These are phyloP conservation scores for Drosophila melanocephala DNA, from an alignment of 2,888 invertebrate species.

Conservation along the genomic window DNA sequence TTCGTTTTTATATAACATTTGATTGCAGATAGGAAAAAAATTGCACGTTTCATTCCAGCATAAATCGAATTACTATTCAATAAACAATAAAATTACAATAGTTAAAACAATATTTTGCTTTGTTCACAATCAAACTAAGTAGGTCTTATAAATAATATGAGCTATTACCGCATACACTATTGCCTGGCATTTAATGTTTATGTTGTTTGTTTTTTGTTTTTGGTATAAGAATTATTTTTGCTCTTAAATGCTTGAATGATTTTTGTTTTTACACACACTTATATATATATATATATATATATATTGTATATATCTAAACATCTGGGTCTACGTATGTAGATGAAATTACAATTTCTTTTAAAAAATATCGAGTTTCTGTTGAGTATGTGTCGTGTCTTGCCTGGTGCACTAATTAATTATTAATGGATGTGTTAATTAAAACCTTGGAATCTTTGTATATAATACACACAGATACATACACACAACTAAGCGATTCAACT, in stretches of 20 bases:
- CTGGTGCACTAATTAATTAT: constrained; percentile 33
- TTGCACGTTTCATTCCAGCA: constrained; percentile 23
- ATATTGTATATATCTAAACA: constrained; percentile 33
- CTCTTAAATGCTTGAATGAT: constrained; percentile 62
- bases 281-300: constrained; percentile 29
- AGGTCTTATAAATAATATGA: constrained; percentile 54
- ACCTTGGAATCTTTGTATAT: constrained; percentile 51
- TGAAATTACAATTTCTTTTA: constrained; percentile 43
- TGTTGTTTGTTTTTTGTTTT: constrained; percentile 40
- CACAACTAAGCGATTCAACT: constrained; percentile 26
- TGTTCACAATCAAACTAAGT: constrained; percentile 48
- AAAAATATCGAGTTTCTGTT: constrained; percentile 52
- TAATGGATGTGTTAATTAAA: constrained; percentile 57
- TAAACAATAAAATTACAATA: constrained; percentile 1
- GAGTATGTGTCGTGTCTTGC: constrained; percentile 47
- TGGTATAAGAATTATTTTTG: constrained; percentile 58
- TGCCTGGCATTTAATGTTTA: constrained; percentile 37
- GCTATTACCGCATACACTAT: constrained; percentile 42
- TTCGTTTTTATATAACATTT: constrained; percentile 2
- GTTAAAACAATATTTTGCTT: constrained; percentile 21
- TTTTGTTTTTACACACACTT: constrained; percentile 30
- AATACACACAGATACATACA: constrained; percentile 47
- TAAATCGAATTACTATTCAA: constrained; percentile 13
- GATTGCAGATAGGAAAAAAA: constrained; percentile 8
- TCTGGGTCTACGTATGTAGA: constrained; percentile 43